These are phyloP conservation scores for Peucedramus taeniatus DNA, from an alignment of 2,113 vertebrate genomes.

Conservation along the genomic window DNA sequence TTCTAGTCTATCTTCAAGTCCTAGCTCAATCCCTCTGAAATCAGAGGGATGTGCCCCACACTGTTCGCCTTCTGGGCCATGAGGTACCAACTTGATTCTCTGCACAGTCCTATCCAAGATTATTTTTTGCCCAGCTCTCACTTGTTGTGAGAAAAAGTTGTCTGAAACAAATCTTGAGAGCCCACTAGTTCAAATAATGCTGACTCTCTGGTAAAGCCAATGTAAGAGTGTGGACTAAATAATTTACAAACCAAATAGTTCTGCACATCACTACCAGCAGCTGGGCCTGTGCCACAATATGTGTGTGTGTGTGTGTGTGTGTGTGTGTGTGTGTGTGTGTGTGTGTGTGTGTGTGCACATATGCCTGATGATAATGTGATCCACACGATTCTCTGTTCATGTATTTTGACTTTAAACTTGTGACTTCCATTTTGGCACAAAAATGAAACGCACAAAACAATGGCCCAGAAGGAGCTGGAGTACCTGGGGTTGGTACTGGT, in stretches of 20 bases:
- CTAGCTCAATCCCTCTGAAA: neutral
- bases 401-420: neutral
- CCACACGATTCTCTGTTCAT: no score
- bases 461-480: neutral
- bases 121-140: neutral
- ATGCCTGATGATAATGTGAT: neutral
- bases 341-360: rapidly evolving
- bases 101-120: neutral
- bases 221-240: neutral
- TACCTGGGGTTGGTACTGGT: neutral
- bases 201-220: neutral
- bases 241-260: neutral
- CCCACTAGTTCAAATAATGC: neutral
- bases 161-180: neutral
- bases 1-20: neutral
- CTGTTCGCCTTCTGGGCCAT: neutral
- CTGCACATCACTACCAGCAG: neutral
- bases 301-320: rapidly evolving
- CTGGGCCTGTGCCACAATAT: neutral
- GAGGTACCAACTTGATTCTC: neutral
- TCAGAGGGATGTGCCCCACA: neutral
- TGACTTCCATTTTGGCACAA: neutral
- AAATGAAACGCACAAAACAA: rapidly evolving
- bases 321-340: neutral
- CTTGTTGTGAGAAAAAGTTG: neutral